Evolutionary conservation across 2,888 invertebrate genomes (phyloP), one percentile per base, ranked within the genome.

Genomic region (Clusia tigrina): DNA sequence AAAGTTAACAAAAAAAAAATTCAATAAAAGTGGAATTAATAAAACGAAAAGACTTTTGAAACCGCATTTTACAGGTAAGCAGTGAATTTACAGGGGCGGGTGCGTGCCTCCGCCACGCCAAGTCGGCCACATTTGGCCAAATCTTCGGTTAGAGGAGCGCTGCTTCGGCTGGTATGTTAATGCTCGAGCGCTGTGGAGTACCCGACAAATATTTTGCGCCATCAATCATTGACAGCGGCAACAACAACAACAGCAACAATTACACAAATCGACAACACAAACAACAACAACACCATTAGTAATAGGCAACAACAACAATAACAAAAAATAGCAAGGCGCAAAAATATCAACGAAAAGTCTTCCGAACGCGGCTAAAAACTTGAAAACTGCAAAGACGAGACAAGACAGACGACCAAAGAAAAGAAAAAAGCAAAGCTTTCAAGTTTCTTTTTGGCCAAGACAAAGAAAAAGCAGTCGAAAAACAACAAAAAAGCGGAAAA

Each of bases 341-440:
- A 53, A 22, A 53, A 22, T 15, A 53, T 24, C 53, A 53, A 53
- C 32, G 12, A 25, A 54, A n/a, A n/a, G n/a, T n/a, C 32, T 32
- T 54, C 17, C 9, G 18, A 54, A 26, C 54, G 24, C 53, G 15
- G 53, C 24, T 32, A 32, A 54, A 32, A 54, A 54, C 23, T 15
- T 17, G 12, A 32, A 48, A 52, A 37, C 17, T 37, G 32, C n/a
- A 3, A 32, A 54, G 54, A 38, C 38, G 37, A 37, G 26, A 15
- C 20, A 23, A 51, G 22, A 32, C 38, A 2, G 52, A 37, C 52
- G n/a, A 6, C 5, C n/a, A 52, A 52, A 52, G 12, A 12, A 52
- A 18, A 20, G 22, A n/a, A 18, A 59, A 56, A n/a, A n/a, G n/a
- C n/a, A 62, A 63, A 63, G 63, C 63, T 63, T 63, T 63, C 55